These are phyloP conservation scores for Amyelois transitella DNA, from an alignment of 1,140 invertebrate genomes.

Conservation along the genomic window DNA sequence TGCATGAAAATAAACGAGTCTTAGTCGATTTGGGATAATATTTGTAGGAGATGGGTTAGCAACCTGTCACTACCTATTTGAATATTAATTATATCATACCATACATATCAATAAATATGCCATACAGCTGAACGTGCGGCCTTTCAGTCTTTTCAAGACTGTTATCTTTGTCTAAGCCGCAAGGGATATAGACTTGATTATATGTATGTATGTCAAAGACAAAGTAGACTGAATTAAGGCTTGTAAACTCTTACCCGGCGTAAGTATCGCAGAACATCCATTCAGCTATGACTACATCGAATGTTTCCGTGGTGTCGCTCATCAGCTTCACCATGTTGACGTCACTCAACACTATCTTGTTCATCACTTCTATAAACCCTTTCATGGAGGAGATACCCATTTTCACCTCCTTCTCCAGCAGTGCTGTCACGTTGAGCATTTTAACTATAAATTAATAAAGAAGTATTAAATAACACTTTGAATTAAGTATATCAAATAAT, in stretches of 20 bases:
- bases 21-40: background rate
- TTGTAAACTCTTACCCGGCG: conserved; percentile 9
- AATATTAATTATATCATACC: too few species aligned
- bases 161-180: too few species aligned
- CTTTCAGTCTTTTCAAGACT: too few species aligned
- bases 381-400: background rate
- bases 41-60: too few species aligned
- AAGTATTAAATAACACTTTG: too few species aligned
- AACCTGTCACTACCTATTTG: too few species aligned
- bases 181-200: too few species aligned
- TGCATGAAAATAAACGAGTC: background rate
- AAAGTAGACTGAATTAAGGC: too few species aligned
- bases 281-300: conserved; percentile 18
- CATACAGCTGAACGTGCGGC: too few species aligned
- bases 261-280: conserved; percentile 16
- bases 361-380: background rate
- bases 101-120: too few species aligned
- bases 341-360: background rate
- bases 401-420: background rate
- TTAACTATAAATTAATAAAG: background rate
- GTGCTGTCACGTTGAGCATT: background rate
- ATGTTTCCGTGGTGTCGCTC: conserved; percentile 12
- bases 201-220: too few species aligned
- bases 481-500: too few species aligned
- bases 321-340: conserved; percentile 2